Evolutionary conservation across 2,888 invertebrate genomes (phyloP).

Genomic region (Trachelus iudaicus): DNA sequence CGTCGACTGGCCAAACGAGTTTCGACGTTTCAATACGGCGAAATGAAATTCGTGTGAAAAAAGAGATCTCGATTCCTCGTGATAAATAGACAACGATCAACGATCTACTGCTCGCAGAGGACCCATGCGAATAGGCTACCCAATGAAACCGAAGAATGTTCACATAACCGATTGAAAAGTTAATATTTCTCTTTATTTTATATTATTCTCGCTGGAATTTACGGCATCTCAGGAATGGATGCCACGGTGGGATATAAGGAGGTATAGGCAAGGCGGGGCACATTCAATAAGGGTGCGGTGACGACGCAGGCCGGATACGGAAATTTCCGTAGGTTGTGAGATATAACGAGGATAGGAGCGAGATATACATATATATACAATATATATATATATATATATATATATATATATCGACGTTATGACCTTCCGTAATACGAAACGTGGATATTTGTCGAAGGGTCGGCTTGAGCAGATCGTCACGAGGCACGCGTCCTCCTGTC

Average conservation of each 20-base stretch:
- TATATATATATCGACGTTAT: neutral
- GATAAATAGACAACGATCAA: neutral
- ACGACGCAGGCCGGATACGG: constrained; percentile 3
- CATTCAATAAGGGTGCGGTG: constrained; percentile 5
- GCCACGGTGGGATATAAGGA: neutral
- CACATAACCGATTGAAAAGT: neutral
- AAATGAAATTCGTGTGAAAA: neutral
- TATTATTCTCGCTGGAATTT: neutral
- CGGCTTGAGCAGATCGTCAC: neutral
- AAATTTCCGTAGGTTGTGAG: neutral
- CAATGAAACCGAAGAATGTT: neutral
- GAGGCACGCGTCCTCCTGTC: neutral
- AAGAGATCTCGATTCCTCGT: neutral
- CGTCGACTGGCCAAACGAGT: neutral
- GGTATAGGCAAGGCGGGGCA: neutral
- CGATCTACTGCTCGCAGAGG: neutral
- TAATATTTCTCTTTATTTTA: neutral
- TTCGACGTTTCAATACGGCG: neutral
- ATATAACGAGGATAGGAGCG: neutral
- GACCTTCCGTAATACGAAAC: neutral
- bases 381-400: too few relatives aligned
- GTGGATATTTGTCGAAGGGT: neutral
- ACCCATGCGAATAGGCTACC: neutral
- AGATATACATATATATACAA: neutral
- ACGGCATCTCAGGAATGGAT: neutral